Percentiles rank a stretch among this genome's conserved stretches.
Conservation (phyloP, 2,888 invertebrate genomes). For the Perizoma affinitatum region DNA sequence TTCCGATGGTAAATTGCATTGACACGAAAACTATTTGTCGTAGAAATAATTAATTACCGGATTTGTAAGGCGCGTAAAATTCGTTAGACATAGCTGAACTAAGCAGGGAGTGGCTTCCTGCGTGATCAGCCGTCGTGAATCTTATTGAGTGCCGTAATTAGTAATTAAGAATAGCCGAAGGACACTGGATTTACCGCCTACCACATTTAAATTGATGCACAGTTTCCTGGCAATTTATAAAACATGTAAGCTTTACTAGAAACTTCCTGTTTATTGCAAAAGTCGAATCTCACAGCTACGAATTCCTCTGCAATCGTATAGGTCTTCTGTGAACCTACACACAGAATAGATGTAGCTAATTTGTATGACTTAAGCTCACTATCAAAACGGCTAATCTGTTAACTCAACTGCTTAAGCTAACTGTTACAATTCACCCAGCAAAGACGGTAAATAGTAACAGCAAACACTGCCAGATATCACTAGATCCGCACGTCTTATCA, state of each 20-base stretch:
- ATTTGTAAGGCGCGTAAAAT: not conserved
- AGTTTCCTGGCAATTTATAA: slow-evolving; percentile 37
- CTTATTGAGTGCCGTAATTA: slow-evolving; percentile 58
- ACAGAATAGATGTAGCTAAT: too few species aligned
- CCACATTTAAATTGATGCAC: slow-evolving; percentile 42
- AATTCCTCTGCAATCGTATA: not conserved
- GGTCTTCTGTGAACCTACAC: too few species aligned
- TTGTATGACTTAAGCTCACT: too few species aligned
- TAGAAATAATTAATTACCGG: too few species aligned
- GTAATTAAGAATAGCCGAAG: slow-evolving; percentile 57
- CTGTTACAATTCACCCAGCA: slow-evolving; percentile 6
- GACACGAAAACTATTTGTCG: too few species aligned
- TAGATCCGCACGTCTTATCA: slow-evolving; percentile 31
- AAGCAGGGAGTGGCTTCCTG: slow-evolving; percentile 32
- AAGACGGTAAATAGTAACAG: slow-evolving; percentile 19
- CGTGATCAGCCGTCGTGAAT: slow-evolving; percentile 60
- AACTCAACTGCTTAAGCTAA: not conserved
- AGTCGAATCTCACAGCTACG: not conserved
- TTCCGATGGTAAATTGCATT: too few species aligned
- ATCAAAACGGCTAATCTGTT: too few species aligned
- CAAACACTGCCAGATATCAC: slow-evolving; percentile 16
- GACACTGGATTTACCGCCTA: slow-evolving; percentile 40
- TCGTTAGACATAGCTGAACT: slow-evolving; percentile 18
- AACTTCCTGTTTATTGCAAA: slow-evolving; percentile 3
- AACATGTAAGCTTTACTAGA: slow-evolving; percentile 15